phyloP scores from a whole-genome alignment of 2,888 invertebrate genomes.

The Latrodectus hesperus region DNA sequence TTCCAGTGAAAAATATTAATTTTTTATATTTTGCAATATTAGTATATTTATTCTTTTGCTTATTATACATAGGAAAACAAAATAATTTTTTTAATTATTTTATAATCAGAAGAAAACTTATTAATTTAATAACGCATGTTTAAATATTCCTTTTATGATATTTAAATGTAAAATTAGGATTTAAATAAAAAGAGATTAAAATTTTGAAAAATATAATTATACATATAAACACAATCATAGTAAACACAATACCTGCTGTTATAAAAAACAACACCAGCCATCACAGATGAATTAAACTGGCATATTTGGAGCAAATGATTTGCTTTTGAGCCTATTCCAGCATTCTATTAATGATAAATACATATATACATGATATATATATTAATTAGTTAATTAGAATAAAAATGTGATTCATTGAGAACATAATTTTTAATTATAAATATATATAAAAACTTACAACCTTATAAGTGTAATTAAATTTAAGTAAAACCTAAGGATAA shows the following conservation, averaged over 20 bases:
- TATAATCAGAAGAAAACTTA: background rate
- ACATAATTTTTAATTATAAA: too few relatives aligned
- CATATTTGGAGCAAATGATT: conserved; percentile 90
- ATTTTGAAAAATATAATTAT: background rate
- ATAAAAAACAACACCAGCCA: conserved; percentile 89
- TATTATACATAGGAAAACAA: too few relatives aligned
- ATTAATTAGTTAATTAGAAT: too few relatives aligned
- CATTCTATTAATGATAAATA: conserved; percentile 3
- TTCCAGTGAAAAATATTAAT: too few relatives aligned
- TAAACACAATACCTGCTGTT: conserved; percentile 77
- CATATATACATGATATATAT: too few relatives aligned
- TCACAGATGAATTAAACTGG: conserved; percentile 84
- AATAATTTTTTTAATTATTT: too few relatives aligned
- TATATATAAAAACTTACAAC: too few relatives aligned
- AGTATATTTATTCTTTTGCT: too few relatives aligned
- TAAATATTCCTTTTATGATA: background rate
- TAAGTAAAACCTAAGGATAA: too few relatives aligned
- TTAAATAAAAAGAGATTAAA: background rate
- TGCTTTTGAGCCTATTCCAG: conserved; percentile 79
- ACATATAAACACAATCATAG: background rate
- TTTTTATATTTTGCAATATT: too few relatives aligned
- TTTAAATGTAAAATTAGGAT: background rate
- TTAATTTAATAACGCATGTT: background rate
- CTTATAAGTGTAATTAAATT: too few relatives aligned
- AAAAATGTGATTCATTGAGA: too few relatives aligned